A percentile compares a stretch with the other conserved stretches of the same genome.
Evolutionary conservation across 2,888 invertebrate genomes (phyloP).

Genomic region (Oligia strigilis): DNA sequence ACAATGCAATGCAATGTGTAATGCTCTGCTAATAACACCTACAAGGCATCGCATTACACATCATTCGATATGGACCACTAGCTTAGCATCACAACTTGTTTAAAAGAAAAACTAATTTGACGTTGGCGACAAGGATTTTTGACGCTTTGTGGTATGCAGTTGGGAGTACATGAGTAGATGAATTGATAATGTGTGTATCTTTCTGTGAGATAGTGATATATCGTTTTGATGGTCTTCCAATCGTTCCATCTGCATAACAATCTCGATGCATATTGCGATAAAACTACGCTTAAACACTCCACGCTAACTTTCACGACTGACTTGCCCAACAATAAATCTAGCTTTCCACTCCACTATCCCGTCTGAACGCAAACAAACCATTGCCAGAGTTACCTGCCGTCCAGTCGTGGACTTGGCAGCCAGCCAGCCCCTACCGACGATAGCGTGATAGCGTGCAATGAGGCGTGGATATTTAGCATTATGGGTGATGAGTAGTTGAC

Average conservation of each 20-base stretch:
- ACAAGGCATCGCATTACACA: background rate
- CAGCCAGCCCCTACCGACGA: conserved; percentile 59
- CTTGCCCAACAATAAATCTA: background rate
- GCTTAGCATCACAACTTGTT: background rate
- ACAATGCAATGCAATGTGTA: too few species aligned
- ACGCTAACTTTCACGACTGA: background rate
- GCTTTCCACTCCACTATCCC: conserved; percentile 34
- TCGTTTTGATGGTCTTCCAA: background rate
- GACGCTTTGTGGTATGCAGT: background rate
- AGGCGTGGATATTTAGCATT: conserved; percentile 64
- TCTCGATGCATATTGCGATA: background rate
- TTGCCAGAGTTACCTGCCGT: conserved; percentile 66
- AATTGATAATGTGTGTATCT: background rate
- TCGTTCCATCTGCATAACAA: background rate
- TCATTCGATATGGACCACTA: background rate
- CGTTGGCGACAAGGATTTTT: background rate
- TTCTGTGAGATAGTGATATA: background rate
- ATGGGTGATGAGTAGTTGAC: conserved; percentile 54
- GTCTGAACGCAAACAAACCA: conserved; percentile 41
- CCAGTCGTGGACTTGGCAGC: conserved; percentile 61
- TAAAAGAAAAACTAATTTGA: background rate
- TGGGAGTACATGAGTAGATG: background rate
- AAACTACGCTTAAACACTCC: background rate
- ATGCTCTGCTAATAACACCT: background rate
- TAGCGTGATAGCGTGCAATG: conserved; percentile 66